These are phyloP conservation scores for Astropecten irregularis DNA, from an alignment of 53 echinoderm and acorn worm species.

Conservation along the genomic window DNA sequence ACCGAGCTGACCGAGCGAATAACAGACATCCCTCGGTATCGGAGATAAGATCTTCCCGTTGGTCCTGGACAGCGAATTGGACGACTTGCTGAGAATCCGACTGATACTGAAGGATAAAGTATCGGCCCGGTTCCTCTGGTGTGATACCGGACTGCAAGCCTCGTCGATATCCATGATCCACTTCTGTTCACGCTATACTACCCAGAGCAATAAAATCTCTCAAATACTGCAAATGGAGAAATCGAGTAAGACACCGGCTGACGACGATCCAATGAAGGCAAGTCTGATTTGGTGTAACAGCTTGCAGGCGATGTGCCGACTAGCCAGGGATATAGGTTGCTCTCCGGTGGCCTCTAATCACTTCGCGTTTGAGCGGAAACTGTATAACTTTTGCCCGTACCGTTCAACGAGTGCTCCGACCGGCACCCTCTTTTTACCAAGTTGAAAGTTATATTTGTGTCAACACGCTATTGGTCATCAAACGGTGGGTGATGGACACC, in stretches of 20 bases:
- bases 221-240: too few species aligned
- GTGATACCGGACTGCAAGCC: conserved; percentile 7
- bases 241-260: neutral
- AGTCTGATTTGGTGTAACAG: neutral
- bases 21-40: neutral
- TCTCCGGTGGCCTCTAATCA: neutral
- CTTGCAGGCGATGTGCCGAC: conserved; percentile 12
- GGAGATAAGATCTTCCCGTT: conserved; percentile 12
- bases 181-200: too few species aligned
- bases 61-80: neutral
- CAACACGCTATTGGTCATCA: conserved; percentile 50
- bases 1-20: neutral
- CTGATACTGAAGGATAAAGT: conserved; percentile 66
- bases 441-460: conserved; percentile 43
- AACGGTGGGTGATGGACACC: conserved; percentile 42
- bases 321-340: neutral
- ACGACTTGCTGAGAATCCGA: conserved; percentile 55
- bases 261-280: neutral
- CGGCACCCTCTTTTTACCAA: neutral
- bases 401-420: too few species aligned
- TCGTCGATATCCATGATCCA: neutral
- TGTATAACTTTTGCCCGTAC: conserved; percentile 1
- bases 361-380: neutral
- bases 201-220: neutral
- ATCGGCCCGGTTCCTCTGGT: conserved; percentile 17